Evolutionary conservation across 1,140 invertebrate species (phyloP).

Genomic region (Himalopsyche phryganea): DNA sequence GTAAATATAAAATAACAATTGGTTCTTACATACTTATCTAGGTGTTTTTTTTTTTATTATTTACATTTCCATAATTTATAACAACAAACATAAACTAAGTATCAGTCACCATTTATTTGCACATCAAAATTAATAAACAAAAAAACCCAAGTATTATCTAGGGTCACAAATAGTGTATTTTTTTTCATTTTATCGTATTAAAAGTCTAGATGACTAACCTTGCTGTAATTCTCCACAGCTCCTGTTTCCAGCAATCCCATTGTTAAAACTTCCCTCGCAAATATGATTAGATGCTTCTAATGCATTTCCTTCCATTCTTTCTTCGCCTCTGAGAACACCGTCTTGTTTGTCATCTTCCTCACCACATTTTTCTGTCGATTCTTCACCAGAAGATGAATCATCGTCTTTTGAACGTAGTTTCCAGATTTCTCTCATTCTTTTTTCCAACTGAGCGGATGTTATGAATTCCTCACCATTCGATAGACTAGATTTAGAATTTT

Average conservation of each 20-base stretch:
- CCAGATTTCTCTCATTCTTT: slow-evolving; percentile 64
- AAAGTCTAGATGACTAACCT: background rate
- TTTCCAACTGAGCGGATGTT: slow-evolving; percentile 72
- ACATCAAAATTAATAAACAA: background rate
- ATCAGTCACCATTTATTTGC: background rate
- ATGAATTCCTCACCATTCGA: slow-evolving; percentile 83
- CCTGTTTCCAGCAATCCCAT: slow-evolving; percentile 12
- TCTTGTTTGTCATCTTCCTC: slow-evolving; percentile 34
- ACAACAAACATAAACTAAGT: background rate
- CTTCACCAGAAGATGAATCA: slow-evolving; percentile 34
- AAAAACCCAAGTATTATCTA: too few species aligned
- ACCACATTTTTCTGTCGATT: slow-evolving; percentile 37
- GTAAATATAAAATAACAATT: slow-evolving; percentile 31
- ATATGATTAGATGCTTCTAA: slow-evolving; percentile 29
- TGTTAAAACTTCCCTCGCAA: slow-evolving; percentile 20
- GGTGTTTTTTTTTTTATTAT: background rate
- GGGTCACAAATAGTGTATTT: too few species aligned
- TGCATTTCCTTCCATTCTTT: slow-evolving; percentile 5
- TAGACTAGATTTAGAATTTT: slow-evolving; percentile 52
- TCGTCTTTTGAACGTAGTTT: slow-evolving; percentile 47
- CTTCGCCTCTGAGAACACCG: slow-evolving; percentile 4
- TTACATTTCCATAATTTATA: background rate
- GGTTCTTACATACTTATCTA: too few species aligned
- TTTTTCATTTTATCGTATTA: too few species aligned
- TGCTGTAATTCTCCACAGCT: slow-evolving; percentile 14